Evolutionary conservation across 2,888 invertebrate species (phyloP).

Genomic region (Eulithis testata): DNA sequence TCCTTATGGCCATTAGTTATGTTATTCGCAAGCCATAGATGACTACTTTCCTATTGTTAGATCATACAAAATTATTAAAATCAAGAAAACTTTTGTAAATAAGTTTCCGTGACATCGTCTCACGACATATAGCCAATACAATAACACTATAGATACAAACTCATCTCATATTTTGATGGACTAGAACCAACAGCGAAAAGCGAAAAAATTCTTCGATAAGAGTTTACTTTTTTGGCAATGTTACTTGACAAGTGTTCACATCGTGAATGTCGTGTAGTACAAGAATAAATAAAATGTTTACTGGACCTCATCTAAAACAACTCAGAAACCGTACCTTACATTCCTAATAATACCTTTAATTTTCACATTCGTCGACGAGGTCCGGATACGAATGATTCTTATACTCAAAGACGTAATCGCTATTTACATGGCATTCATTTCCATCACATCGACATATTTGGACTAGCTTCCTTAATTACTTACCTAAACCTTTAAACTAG

Average conservation of each 20-base stretch:
- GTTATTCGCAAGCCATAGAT: constrained; percentile 83
- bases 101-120: constrained; percentile 29
- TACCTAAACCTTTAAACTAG: constrained; percentile 74
- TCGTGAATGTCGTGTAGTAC: constrained; percentile 47
- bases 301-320: constrained; percentile 40
- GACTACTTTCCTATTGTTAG: constrained; percentile 79
- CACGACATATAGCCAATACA: constrained; percentile 60
- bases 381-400: constrained; percentile 44
- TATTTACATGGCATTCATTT: constrained; percentile 78
- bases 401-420: constrained; percentile 57
- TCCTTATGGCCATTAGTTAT: constrained; percentile 80
- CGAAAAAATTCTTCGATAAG: constrained; percentile 61
- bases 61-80: constrained; percentile 74
- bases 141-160: constrained; percentile 67
- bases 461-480: constrained; percentile 83
- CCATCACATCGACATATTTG: constrained; percentile 81
- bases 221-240: constrained; percentile 63
- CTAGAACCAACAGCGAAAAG: constrained; percentile 80
- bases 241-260: constrained; percentile 48
- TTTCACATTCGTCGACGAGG: constrained; percentile 49
- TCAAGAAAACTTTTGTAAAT: constrained; percentile 65
- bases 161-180: constrained; percentile 75
- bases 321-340: constrained; percentile 36
- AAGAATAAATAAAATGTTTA: constrained; percentile 43
- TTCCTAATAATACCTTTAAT: constrained; percentile 48